These are phyloP conservation scores for Todus mexicanus DNA, from an alignment of 2,797 vertebrate species.

Conservation along the genomic window DNA sequence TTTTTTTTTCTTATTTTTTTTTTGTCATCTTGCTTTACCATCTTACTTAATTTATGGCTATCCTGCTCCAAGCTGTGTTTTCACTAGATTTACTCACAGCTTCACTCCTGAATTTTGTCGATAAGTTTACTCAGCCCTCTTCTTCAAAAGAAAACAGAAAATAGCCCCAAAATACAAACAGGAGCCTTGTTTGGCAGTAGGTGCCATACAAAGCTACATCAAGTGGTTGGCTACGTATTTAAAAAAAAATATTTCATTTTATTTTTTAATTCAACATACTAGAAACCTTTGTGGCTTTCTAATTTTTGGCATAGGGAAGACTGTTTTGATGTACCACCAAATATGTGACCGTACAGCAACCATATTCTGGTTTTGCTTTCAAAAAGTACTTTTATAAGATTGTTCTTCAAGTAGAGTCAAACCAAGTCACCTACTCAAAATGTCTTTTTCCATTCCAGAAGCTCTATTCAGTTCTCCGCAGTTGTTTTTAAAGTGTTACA, in stretches of 20 bases:
- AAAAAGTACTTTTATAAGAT: neutral
- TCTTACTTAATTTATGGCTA: neutral
- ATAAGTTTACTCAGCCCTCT: neutral
- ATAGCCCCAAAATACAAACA: neutral
- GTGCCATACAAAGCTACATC: neutral
- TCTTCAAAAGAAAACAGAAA: neutral
- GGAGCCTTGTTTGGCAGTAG: neutral
- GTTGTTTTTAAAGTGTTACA: neutral
- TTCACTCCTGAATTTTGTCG: neutral
- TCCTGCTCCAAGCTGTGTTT: neutral
- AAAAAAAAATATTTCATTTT: accelerated
- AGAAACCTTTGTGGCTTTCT: neutral
- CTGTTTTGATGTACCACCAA: neutral
- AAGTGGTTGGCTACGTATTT: neutral
- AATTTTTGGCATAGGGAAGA: neutral
- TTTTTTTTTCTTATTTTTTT: neutral
- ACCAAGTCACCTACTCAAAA: neutral
- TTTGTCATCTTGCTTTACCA: neutral
- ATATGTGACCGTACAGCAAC: neutral
- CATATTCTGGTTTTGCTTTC: neutral
- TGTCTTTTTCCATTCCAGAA: neutral
- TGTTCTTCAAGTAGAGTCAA: neutral
- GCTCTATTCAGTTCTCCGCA: neutral
- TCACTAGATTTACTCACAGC: neutral
- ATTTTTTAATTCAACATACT: neutral